phyloP scores from a whole-genome alignment of 2,888 invertebrate genomes.

The Macrophya annulata region DNA sequence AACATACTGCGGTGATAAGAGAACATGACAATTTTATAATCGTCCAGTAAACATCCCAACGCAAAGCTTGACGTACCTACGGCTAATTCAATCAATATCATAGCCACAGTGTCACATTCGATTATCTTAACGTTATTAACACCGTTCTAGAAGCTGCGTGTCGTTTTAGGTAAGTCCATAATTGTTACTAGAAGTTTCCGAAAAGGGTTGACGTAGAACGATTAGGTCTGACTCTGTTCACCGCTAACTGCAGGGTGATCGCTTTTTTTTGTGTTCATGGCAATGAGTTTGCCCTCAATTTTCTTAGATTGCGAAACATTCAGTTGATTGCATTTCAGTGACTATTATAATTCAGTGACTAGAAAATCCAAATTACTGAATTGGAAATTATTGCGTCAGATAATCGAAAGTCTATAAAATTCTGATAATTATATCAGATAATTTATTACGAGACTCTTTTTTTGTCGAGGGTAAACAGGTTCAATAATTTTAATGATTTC shows the following conservation, averaged over 20 bases:
- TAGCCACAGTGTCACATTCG: background rate
- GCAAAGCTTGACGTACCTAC: slow-evolving; percentile 1
- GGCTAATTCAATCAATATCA: slow-evolving; percentile 20
- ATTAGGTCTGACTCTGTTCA: background rate
- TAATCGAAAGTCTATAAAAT: background rate
- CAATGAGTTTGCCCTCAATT: background rate
- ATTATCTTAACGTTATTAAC: slow-evolving; percentile 11
- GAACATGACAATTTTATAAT: background rate
- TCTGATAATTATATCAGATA: background rate
- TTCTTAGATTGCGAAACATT: background rate
- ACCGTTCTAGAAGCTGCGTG: background rate
- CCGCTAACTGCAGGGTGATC: background rate
- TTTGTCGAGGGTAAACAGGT: background rate
- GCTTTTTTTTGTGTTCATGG: background rate
- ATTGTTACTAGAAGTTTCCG: slow-evolving; percentile 24
- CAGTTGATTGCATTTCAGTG: background rate
- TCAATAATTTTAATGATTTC: background rate
- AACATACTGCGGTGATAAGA: background rate
- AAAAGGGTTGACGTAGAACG: slow-evolving; percentile 30
- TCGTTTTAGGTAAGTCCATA: background rate
- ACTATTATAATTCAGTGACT: background rate
- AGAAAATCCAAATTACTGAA: background rate
- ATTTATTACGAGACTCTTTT: background rate
- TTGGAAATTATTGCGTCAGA: background rate
- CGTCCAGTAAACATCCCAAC: slow-evolving; percentile 6